Evolutionary conservation across 1,140 invertebrate genomes (phyloP), one percentile per base, ranked within the genome.

Genomic region (Zaprionus taronus): DNA sequence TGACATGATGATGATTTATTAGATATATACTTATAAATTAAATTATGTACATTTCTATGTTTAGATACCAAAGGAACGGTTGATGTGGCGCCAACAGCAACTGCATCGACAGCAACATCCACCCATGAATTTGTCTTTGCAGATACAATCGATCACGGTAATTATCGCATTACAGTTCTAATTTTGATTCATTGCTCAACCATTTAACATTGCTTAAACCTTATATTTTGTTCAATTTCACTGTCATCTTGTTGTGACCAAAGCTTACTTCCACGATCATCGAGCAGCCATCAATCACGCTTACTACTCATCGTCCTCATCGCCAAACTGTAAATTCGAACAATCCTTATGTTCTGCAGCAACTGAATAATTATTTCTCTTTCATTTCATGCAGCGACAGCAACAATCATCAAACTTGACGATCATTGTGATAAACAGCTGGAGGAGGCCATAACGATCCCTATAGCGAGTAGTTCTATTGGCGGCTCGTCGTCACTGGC

Each of bases 91-190:
- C 60, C 58, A 58, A 26, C 64, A 24, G 36, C 75, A 47, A 66
- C 71, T 62, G 60, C 61, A 26, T 58, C 75, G 44, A 53, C 26
- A 63, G 56, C 66, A 66, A 57, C 70, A 64, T 41, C 60, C 31
- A 47, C 26, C 15, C 85, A 85, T 72, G 90, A 91, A 17, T 90
- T 79, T 56, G 80, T 91, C 17, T 91, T 91, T 77, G 77, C 90
- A 41, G 82, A 87, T 63, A 90, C 90, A 44, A 79, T 91, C 28
- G 90, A 91, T 80, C 90, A 91, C 70, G 91, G 91, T 92, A 73
- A 81, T 69, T 55, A 62, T 62, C 63, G 60, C 22, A 68, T 58
- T 17, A 49, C 49, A 20, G 28, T 55, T 14, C 15, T n/a, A 22
- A 17, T 17, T 47, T 31, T 5, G 15, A 61, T 57, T 24, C 47